Base-by-base conservation (phyloP, 2,797 vertebrate genomes). In the Spinus olivaceus region DNA sequence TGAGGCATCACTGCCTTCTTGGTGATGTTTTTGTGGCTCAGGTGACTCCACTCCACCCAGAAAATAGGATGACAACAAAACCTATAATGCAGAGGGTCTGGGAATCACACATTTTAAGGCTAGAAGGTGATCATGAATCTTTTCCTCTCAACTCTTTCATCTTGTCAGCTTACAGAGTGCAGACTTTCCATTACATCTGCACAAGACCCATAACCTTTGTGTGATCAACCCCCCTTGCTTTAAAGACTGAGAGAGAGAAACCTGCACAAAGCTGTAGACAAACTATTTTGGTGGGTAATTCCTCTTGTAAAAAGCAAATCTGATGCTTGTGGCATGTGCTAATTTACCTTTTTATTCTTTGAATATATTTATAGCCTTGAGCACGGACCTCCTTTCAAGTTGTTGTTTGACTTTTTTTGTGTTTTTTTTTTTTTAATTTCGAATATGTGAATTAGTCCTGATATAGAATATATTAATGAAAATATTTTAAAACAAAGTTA, bases 11-110 rank as follows among this genome's bases (percentile, higher is more conserved):
- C 28, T 56, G 6, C 46, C 10, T 24, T 79, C 56, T 81, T 15
- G 17, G 19, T 32, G 57, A 22, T 35, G n/a, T 30, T 63, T 79
- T 64, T 89, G 49, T 60, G 54, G 25, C 27, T 84, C 77, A 33
- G 47, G 6, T 37, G 9, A 41, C 19, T 72, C 49, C 64, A 30
- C 33, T 16, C 41, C 28, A 30, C 54, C 46, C 61, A 60, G 49
- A 56, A 72, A 92, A 82, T 13, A 67, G 21, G 33, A 53, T 84
- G 14, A 12, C 28, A 88, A 24, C 44, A 94, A 88, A 70, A 15
- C 10, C 10, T 47, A 7, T 35, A 60, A 23, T 6, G 33, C 46
- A 66, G 37, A 87, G 33, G 42, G 63, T 8, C 30, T 50, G n/a
- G 19, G 50, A 82, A 46, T 49, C 28, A 42, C 12, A 8, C 28